phyloP scores from a whole-genome alignment of 1,140 invertebrate genomes.

The Drosophila lini region DNA sequence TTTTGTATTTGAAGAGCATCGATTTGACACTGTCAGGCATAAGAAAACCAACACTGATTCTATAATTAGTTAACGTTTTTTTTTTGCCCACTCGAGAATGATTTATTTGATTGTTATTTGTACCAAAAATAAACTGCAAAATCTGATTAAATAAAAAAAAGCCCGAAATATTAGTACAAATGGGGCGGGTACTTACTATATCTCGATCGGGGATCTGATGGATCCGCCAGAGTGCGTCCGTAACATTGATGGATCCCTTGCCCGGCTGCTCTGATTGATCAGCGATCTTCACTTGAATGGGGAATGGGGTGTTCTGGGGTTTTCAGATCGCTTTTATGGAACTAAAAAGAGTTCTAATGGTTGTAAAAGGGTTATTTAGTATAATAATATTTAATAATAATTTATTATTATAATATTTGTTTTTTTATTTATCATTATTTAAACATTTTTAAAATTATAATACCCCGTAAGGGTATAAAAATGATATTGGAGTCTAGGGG shows the following conservation, averaged over 20 bases:
- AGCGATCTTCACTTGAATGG: background rate
- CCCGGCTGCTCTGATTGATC: constrained; percentile 16
- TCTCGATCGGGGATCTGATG: constrained; percentile 21
- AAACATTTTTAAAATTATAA: no score
- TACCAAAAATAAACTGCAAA: constrained; percentile 41
- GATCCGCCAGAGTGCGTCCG: background rate
- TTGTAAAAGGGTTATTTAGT: no score
- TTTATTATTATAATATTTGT: no score
- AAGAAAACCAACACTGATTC: constrained; percentile 7
- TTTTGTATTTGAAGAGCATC: constrained; percentile 63
- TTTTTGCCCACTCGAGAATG: constrained; percentile 64
- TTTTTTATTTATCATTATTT: no score
- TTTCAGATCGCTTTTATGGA: background rate
- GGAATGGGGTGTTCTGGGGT: background rate
- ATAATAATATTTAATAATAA: no score
- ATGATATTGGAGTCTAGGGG: no score
- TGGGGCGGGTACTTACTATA: constrained; percentile 3
- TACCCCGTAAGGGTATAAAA: no score
- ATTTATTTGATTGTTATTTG: constrained; percentile 70
- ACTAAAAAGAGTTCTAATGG: background rate
- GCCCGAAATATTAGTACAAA: constrained; percentile 23
- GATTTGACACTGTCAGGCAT: constrained; percentile 64
- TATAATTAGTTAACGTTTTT: constrained; percentile 54
- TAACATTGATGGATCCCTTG: constrained; percentile 40
- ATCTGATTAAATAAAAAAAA: constrained; percentile 31